Percentiles rank a stretch among this genome's conserved stretches.
These are phyloP conservation scores for Diacarnus erythraeanus DNA, from an alignment of 37 sponge, comb jelly and placozoan genomes.

Conservation along the genomic window DNA sequence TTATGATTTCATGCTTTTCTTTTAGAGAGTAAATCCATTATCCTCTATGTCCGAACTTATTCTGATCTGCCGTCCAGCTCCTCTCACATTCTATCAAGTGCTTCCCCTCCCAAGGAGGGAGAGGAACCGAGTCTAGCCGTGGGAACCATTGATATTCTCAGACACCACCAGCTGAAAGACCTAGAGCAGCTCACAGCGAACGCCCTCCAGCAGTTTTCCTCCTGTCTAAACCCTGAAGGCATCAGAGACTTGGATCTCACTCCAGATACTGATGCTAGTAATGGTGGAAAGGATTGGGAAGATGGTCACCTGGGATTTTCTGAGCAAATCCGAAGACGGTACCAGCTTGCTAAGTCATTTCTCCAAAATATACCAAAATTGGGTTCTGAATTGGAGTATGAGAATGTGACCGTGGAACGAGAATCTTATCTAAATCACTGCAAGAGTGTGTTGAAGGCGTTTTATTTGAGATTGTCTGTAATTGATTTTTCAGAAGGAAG, in stretches of 20 bases:
- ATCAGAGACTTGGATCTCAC: background rate
- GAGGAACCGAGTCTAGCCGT: background rate
- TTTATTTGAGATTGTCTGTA: background rate
- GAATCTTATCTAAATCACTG: background rate
- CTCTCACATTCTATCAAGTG: background rate
- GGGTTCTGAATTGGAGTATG: background rate
- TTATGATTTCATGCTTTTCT: too few species aligned
- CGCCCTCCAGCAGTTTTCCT: slow-evolving; percentile 3
- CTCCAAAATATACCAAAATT: background rate
- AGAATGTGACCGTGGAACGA: background rate
- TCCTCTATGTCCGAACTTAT: slow-evolving; percentile 2
- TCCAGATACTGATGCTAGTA: too few species aligned
- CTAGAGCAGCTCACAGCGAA: slow-evolving; percentile 28
- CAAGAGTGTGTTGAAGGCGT: background rate
- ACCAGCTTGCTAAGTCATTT: background rate
- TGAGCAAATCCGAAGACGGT: background rate
- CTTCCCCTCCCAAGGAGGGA: background rate
- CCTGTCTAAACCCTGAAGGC: background rate
- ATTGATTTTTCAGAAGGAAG: slow-evolving; percentile 5
- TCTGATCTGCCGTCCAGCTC: background rate
- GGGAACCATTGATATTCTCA: slow-evolving; percentile 14
- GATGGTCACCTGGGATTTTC: background rate
- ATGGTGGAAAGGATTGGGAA: background rate
- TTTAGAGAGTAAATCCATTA: slow-evolving; percentile 5
- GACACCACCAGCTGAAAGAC: slow-evolving; percentile 30